Conservation (phyloP, 2,888 invertebrate genomes). For the Apocheima hispidaria region DNA sequence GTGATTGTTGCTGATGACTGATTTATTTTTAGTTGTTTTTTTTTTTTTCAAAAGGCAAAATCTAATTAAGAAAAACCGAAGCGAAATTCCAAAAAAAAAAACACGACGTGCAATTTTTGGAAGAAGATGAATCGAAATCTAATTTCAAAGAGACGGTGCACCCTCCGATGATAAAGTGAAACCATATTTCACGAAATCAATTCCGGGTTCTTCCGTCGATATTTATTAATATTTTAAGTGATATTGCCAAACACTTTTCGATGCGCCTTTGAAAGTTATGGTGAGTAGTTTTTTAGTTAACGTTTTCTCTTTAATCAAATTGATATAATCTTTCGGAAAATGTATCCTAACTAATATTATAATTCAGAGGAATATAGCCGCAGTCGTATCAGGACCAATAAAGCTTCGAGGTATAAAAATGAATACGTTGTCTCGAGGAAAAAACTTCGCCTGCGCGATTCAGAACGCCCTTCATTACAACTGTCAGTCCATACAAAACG, state of each 20-base stretch:
- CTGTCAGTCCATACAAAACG: too few relatives aligned
- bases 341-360: too few relatives aligned
- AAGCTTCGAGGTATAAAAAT: too few relatives aligned
- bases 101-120: slow-evolving; percentile 37
- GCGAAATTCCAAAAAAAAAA: slow-evolving; percentile 4
- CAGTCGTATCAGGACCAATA: too few relatives aligned
- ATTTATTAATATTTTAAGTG: slow-evolving; percentile 15
- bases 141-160: slow-evolving; percentile 51
- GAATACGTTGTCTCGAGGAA: too few relatives aligned
- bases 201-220: slow-evolving; percentile 43
- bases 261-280: slow-evolving; percentile 9
- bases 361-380: too few relatives aligned
- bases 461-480: too few relatives aligned
- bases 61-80: slow-evolving; percentile 8
- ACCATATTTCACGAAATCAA: slow-evolving; percentile 52
- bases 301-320: neutral
- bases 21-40: neutral
- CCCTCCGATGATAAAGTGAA: slow-evolving; percentile 35
- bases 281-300: slow-evolving; percentile 6
- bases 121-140: slow-evolving; percentile 45
- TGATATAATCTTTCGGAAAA: neutral
- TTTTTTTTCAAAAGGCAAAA: neutral
- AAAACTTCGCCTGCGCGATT: too few relatives aligned
- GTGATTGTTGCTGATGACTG: too few relatives aligned
- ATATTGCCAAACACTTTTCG: slow-evolving; percentile 13